Evolutionary conservation across 37 sponge, comb jelly and placozoan species (phyloP), one percentile per base, ranked within the genome.

Genomic region (Amphimedon queenslandica): DNA sequence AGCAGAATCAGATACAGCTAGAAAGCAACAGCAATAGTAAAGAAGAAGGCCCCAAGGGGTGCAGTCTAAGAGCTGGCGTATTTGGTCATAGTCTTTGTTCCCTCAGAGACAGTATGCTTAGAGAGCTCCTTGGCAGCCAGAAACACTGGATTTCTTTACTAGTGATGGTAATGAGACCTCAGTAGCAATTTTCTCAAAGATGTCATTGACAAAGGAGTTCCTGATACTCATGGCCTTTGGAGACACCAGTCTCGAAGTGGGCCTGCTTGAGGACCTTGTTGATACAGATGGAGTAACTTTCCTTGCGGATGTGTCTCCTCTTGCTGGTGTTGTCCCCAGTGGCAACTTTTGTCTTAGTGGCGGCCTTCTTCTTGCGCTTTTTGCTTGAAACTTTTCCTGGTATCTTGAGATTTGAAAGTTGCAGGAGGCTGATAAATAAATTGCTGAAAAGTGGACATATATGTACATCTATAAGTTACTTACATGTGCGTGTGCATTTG

Each of bases 211-310:
- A 79, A 95, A 95, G 31, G 93, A 92, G 87, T 95, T 95, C 96
- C 91, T 95, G 96, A 95, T 95, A 81, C 86, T 84, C 96, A 95
- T 95, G 72, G 91, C n/a, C 96, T 70, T 92, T 95, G 89, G 89
- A 88, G 84, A 95, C 88, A 41, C 92, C 92, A 71, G 96, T 95
- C 76, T 95, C 96, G 40, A 90, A 92, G 84, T 95, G 96, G 5
- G 92, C 96, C 79, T 95, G 96, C 84, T 92, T 95, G 81, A 95
- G 74, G 23, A 95, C 96, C 63, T 95, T 95, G 96, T 95, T 91
- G 87, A 95, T 88, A 90, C 92, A n/a, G n/a, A n/a, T n/a, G n/a
- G n/a, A n/a, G n/a, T n/a, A n/a, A n/a, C n/a, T n/a, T n/a, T n/a
- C n/a, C 91, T 70, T 92, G 88, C 81, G 90, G 88, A 84, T 92